Evolutionary conservation across 2,888 invertebrate species (phyloP), one percentile per base, ranked within the genome.

Genomic region (Drosophila nr. medialis): DNA sequence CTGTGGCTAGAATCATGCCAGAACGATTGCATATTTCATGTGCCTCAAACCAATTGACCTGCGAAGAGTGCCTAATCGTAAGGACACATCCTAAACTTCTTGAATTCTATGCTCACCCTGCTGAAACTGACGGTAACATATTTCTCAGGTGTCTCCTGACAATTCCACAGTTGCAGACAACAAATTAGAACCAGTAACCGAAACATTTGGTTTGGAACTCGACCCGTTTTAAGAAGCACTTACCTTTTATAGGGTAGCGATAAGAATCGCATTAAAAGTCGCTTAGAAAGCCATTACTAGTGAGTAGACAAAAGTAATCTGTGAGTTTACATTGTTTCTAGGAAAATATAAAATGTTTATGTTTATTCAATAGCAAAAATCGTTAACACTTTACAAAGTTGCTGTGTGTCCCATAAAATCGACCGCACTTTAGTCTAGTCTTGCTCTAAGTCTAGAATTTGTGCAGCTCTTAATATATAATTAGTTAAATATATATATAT

Each of bases 281-380:
- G 58, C 55, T 84, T 42, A 87, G 65, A 87, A 79, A 76, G 55
- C 49, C 48, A 81, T 87, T 87, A 77, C 56, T 50, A 11, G 30
- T 2, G 0, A 5, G 30, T 21, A 42, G 38, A 54, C 48, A 62
- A 62, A 53, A 62, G 32, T 50, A 62, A 49, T 24, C 54, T n/a
- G 29, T 54, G n/a, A n/a, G 1, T 7, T 27, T 48, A 13, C 18
- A 8, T 24, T 24, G 18, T 70, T 80, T 87, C 81, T 88, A 88
- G 75, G 86, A 85, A 85, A 85, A 85, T 88, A 85, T 83, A 85
- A 83, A 85, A 87, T 71, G 64, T 68, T 61, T 83, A 32, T 32
- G 32, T 32, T 84, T 87, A 84, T 84, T 84, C 45, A 79, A 81
- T 85, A 82, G 85, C 59, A 85, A 78, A 81, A 72, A 76, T 73